phyloP scores from a whole-genome alignment of 2,797 vertebrate genomes.

The Myotis daubentonii region DNA sequence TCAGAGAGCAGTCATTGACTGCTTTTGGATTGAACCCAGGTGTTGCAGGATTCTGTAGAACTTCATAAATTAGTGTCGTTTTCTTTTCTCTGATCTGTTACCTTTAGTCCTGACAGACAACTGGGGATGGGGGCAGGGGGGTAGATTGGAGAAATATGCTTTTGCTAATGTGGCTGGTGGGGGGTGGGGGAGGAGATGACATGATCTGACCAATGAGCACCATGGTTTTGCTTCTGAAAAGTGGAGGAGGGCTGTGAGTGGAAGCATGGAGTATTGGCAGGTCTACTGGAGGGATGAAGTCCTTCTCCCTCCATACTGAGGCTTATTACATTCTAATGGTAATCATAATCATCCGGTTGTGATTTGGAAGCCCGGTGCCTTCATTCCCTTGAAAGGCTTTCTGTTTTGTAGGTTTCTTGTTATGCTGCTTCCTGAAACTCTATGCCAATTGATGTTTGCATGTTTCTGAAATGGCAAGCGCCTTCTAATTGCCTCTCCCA shows the following conservation, averaged over 20 bases:
- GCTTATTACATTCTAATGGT: conserved; percentile 54
- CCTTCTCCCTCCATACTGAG: conserved; percentile 57
- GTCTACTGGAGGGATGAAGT: conserved; percentile 55
- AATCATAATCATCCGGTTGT: conserved; percentile 53
- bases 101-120: not conserved
- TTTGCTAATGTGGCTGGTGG: not conserved
- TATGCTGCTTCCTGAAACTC: conserved; percentile 71
- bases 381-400: conserved; percentile 70
- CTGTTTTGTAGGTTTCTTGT: conserved; percentile 65
- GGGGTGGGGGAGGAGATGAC: not conserved
- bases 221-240: not conserved
- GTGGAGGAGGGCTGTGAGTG: not conserved
- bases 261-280: conserved; percentile 62
- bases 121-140: not conserved
- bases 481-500: conserved; percentile 52
- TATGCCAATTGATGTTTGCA: conserved; percentile 51
- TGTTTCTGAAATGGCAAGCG: conserved; percentile 68
- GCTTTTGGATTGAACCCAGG: not conserved
- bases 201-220: not conserved
- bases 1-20: not conserved
- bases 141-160: not conserved
- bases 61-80: not conserved
- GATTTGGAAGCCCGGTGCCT: conserved; percentile 67
- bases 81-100: not conserved
- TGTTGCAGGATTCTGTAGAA: not conserved